Conservation (phyloP, 1,140 invertebrate species). For the Danaus plexippus region DNA sequence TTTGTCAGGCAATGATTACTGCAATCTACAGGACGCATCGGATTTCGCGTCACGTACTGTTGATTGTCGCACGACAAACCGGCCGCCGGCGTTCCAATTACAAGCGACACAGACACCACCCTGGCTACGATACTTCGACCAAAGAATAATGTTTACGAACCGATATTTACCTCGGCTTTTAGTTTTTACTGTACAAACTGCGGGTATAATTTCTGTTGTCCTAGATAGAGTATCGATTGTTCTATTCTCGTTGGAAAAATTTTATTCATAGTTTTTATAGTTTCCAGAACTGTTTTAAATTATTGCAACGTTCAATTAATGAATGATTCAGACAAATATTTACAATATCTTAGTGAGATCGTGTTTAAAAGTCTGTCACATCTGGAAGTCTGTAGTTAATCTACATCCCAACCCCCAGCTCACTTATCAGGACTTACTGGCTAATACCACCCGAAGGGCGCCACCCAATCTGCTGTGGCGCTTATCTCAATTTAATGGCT, state of each 20-base stretch:
- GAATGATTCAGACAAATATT: too few species aligned
- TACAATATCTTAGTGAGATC: slow-evolving; percentile 5
- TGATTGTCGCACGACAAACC: slow-evolving; percentile 62
- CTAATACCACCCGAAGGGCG: slow-evolving; percentile 66
- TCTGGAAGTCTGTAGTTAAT: slow-evolving; percentile 24
- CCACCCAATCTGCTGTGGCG: slow-evolving; percentile 63
- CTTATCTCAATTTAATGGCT: slow-evolving; percentile 71
- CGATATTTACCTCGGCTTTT: not conserved
- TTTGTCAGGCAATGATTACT: slow-evolving; percentile 47
- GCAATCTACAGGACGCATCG: slow-evolving; percentile 51
- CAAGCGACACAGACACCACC: slow-evolving; percentile 50
- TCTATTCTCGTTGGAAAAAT: not conserved
- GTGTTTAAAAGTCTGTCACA: slow-evolving; percentile 7
- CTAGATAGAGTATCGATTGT: not conserved
- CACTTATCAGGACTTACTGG: slow-evolving; percentile 65
- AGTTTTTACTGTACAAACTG: too few species aligned
- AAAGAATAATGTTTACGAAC: slow-evolving; percentile 17
- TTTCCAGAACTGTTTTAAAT: too few species aligned
- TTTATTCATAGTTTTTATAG: not conserved
- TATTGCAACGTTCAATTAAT: too few species aligned
- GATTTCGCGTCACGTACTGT: slow-evolving; percentile 63
- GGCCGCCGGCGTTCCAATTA: slow-evolving; percentile 60
- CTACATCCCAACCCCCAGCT: slow-evolving; percentile 45
- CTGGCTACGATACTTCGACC: slow-evolving; percentile 21
- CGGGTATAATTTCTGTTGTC: not conserved